phyloP scores from a whole-genome alignment of 1,140 invertebrate genomes.

The Drosophila trapezifrons region DNA sequence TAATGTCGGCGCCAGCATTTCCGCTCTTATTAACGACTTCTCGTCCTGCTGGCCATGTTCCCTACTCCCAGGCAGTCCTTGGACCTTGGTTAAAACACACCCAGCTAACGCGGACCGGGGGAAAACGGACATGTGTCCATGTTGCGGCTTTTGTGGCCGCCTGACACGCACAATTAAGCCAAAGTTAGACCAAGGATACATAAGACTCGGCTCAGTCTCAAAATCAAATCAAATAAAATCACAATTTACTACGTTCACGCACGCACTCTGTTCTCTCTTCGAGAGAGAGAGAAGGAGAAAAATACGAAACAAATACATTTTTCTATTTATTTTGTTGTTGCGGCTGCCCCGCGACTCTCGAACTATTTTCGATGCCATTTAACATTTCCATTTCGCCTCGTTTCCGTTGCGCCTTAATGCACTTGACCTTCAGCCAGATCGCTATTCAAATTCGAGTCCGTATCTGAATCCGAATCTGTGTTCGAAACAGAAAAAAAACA shows the following conservation, averaged over 20 bases:
- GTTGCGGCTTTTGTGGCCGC: conserved; percentile 58
- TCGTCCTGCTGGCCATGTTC: conserved; percentile 15
- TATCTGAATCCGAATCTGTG: conserved; percentile 8
- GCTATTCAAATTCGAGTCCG: conserved; percentile 13
- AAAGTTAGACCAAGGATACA: conserved; percentile 46
- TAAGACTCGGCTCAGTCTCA: conserved; percentile 12
- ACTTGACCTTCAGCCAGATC: conserved; percentile 69
- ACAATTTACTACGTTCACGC: conserved; percentile 68
- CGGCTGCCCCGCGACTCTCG: conserved; percentile 4
- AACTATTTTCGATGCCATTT: conserved; percentile 64
- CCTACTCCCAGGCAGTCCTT: conserved; percentile 2
- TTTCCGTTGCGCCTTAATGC: conserved; percentile 81
- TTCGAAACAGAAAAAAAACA: not conserved
- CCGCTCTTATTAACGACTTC: conserved; percentile 73
- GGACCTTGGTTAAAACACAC: conserved; percentile 53
- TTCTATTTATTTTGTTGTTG: conserved; percentile 15
- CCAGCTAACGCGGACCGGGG: conserved; percentile 12
- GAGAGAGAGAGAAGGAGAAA: not conserved
- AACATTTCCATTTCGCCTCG: conserved; percentile 60
- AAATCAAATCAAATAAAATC: conserved; percentile 79
- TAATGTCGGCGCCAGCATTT: conserved; percentile 82
- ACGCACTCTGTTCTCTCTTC: conserved; percentile 38
- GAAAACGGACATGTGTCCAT: conserved; percentile 48
- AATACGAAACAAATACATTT: not conserved
- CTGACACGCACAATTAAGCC: conserved; percentile 79